Conservation (phyloP, 2,888 invertebrate species). For the Meiosimyza decipiens region DNA sequence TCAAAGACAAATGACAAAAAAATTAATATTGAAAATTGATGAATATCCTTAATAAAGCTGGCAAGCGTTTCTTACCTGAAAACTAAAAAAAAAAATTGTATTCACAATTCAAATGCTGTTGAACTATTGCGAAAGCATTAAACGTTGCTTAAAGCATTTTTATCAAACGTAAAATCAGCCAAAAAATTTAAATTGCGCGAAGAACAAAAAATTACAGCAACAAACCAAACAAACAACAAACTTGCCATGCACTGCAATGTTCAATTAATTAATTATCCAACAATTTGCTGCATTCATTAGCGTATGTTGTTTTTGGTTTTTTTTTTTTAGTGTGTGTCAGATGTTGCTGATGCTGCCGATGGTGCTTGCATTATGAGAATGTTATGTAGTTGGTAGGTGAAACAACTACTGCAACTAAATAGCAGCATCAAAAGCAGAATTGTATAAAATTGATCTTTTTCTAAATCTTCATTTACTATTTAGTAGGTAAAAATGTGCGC, state of each 20-base stretch:
- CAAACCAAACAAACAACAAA: no score
- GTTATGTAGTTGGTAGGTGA: not conserved
- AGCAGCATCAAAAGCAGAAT: not conserved
- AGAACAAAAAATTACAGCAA: no score
- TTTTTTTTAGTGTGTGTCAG: not conserved
- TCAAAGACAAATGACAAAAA: no score
- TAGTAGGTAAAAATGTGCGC: not conserved
- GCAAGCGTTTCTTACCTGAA: no score
- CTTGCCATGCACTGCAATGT: no score
- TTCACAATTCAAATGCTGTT: not conserved
- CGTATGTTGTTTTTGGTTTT: not conserved
- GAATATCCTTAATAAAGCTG: no score
- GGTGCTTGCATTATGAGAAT: not conserved
- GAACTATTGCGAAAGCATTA: conserved; percentile 6
- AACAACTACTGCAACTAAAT: not conserved
- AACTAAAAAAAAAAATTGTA: no score
- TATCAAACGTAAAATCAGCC: not conserved
- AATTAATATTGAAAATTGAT: no score
- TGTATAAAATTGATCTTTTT: not conserved
- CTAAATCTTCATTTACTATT: not conserved
- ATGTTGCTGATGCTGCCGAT: not conserved
- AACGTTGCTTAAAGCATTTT: conserved; percentile 1
- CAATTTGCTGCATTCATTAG: no score
- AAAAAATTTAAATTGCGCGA: not conserved
- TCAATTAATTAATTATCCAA: no score